Base-by-base conservation (phyloP, 2,797 vertebrate genomes). In the Helicolenus hilgendorfi region DNA sequence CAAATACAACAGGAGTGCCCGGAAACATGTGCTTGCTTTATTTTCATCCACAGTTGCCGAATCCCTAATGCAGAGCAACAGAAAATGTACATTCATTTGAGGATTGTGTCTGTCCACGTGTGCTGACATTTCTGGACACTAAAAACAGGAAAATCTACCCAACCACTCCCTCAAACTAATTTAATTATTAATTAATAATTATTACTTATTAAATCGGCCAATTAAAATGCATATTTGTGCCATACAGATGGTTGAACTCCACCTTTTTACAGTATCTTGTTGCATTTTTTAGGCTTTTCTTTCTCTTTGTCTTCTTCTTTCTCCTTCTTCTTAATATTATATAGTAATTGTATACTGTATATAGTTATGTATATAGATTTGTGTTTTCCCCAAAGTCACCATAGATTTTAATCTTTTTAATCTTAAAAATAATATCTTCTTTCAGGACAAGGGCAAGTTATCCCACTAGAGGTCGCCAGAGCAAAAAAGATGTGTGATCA, bases 1-100 rank as follows among this genome's bases (percentile, higher is more conserved):
- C 79, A 95, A 18, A 75, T 26, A 41, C 9, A 4, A 3, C 75
- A 93, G 22, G 1, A 96, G 79, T 1, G 33, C 27, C 0, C 56
- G 0, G 31, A 94, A 88, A 83, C 75, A 90, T 0, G 3, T 0
- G 0, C 0, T 20, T 0, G 96, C 95, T 71, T 20, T 26, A 0
- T 59, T 8, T 58, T 71, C 81, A 67, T 94, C 84, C 29, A 2
- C 55, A 26, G 96, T 90, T 1, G 90, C 91, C 0, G 0, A 81
- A 31, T 84, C 81, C 96, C 95, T 95, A 41, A 75, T 1, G 41
- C 4, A 60, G 15, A 53, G 15, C 24, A 73, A 79, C 24, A 81
- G 29, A 49, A 49, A 31, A 22, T 1, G 1, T 22, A 13, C 13
- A 13, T 68, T 72, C 1, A 45, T 29, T 29, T 13, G 4, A 0